These are phyloP conservation scores for Saccopteryx bilineata DNA, from an alignment of 2,113 vertebrate species.

Conservation along the genomic window DNA sequence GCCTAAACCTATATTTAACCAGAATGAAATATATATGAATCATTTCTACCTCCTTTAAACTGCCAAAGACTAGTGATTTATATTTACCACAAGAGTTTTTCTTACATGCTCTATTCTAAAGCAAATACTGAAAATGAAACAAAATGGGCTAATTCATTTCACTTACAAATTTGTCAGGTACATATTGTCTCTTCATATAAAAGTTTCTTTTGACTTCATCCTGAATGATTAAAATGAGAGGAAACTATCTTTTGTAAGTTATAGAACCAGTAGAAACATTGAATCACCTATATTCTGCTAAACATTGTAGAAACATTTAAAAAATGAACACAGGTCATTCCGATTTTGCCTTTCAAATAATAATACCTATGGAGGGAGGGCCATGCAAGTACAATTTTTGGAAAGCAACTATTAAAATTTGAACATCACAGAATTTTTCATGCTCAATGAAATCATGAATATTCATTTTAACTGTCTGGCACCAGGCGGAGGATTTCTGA, in stretches of 20 bases:
- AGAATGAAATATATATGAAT: neutral
- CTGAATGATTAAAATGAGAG: conserved; percentile 27
- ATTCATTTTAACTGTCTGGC: conserved; percentile 72
- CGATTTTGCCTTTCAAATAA: conserved; percentile 60
- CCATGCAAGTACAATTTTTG: conserved; percentile 38
- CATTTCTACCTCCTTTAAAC: neutral
- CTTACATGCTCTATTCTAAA: neutral
- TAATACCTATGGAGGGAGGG: neutral
- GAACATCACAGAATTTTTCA: conserved; percentile 30
- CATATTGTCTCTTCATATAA: neutral
- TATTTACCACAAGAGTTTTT: neutral
- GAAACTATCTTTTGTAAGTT: neutral
- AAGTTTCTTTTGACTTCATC: conserved; percentile 34
- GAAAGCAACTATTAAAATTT: conserved; percentile 36
- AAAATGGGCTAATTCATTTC: neutral
- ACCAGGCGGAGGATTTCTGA: conserved; percentile 47
- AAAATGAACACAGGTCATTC: neutral
- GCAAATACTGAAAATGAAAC: conserved; percentile 27
- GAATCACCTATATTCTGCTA: neutral
- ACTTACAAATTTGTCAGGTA: neutral
- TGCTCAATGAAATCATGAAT: conserved; percentile 63
- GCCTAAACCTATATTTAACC: neutral
- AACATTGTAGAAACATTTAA: neutral
- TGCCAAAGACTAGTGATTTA: neutral
- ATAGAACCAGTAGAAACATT: neutral